Percentiles rank a stretch among this genome's conserved stretches.
These are phyloP conservation scores for Umimayanthus kanabou DNA, from an alignment of 92 coral and sea anemone genomes.

Conservation along the genomic window DNA sequence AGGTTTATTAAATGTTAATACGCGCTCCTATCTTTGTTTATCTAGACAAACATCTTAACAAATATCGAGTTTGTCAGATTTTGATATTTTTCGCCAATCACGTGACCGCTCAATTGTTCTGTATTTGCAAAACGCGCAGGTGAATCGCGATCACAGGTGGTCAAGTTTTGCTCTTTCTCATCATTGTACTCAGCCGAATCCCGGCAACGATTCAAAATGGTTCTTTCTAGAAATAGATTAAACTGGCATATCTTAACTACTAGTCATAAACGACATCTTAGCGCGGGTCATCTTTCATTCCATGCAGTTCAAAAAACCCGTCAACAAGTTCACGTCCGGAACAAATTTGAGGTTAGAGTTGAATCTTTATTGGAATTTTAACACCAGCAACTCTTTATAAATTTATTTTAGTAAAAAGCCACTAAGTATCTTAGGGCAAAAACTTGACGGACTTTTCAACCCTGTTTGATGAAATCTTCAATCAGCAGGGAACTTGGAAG, in stretches of 20 bases:
- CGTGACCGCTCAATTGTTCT: conserved; percentile 83
- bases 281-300: conserved; percentile 14
- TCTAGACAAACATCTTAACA: conserved; percentile 73
- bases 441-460: conserved; percentile 8
- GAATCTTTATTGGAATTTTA: conserved; percentile 4
- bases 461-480: conserved; percentile 31
- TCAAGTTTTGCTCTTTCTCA: conserved; percentile 58
- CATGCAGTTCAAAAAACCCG: background rate
- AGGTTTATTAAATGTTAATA: conserved; percentile 80
- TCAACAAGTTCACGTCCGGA: background rate
- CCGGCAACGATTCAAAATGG: conserved; percentile 46
- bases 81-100: conserved; percentile 74
- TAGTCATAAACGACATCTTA: conserved; percentile 31
- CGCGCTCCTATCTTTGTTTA: conserved; percentile 76
- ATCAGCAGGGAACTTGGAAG: conserved; percentile 29
- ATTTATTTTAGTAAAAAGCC: background rate
- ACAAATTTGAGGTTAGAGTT: conserved; percentile 23
- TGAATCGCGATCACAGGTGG: conserved; percentile 82
- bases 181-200: conserved; percentile 61
- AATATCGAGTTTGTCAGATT: conserved; percentile 79
- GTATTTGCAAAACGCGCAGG: conserved; percentile 84
- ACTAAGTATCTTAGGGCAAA: background rate
- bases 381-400: background rate
- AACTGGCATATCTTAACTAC: conserved; percentile 14
- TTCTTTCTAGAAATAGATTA: conserved; percentile 37